phyloP scores from a whole-genome alignment of 64 coral and sea anemone genomes.

The Pocillopora damicornis region DNA sequence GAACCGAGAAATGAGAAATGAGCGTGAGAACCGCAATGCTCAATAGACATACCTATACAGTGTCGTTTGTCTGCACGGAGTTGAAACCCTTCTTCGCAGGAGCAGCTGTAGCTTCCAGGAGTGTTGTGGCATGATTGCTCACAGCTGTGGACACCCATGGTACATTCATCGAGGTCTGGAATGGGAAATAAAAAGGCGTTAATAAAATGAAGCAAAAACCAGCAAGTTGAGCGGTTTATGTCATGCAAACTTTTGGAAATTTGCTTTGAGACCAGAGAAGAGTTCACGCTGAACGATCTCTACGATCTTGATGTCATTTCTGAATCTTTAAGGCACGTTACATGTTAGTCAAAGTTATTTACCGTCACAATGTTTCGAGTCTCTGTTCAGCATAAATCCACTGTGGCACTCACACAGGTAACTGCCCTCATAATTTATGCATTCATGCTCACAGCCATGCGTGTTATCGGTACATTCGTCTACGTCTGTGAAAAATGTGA shows the following conservation, averaged over 20 bases:
- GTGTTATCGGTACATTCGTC: conserved; percentile 12
- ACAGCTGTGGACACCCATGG: conserved; percentile 72
- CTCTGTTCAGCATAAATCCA: conserved; percentile 81
- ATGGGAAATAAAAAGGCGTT: neutral
- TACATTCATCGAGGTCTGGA: conserved; percentile 90
- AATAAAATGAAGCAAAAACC: neutral
- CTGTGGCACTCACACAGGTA: conserved; percentile 56
- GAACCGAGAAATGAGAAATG: neutral
- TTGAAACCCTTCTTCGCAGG: conserved; percentile 65
- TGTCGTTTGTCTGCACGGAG: conserved; percentile 35
- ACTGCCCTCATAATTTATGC: conserved; percentile 34
- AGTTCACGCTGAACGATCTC: neutral
- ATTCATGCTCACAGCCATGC: conserved; percentile 65
- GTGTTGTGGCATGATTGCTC: conserved; percentile 71
- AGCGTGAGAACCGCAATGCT: neutral
- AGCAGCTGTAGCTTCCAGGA: conserved; percentile 76
- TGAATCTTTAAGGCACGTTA: neutral
- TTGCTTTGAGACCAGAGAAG: neutral
- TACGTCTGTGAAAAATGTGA: conserved; percentile 11
- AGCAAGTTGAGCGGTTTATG: too few relatives aligned
- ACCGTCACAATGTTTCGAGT: conserved; percentile 90
- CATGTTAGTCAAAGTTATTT: neutral
- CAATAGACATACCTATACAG: conserved; percentile 35
- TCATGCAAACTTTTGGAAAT: too few relatives aligned
- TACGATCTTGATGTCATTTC: neutral